Conservation (phyloP, 2,888 invertebrate species). For the Listrodromus nycthemerus region DNA sequence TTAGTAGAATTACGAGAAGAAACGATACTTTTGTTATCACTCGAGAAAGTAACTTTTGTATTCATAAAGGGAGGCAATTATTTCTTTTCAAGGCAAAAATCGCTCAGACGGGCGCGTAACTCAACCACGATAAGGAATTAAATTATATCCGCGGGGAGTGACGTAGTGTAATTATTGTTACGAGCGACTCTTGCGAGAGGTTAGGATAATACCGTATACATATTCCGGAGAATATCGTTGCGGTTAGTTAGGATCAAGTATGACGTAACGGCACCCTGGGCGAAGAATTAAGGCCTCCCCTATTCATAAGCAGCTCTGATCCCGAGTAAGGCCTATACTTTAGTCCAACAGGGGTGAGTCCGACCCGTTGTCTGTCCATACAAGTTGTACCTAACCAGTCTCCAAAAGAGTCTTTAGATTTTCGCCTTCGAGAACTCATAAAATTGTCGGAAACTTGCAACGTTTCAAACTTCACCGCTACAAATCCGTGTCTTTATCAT, state of each 20-base stretch:
- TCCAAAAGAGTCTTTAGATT: neutral
- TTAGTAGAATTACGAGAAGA: too few relatives aligned
- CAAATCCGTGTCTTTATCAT: too few relatives aligned
- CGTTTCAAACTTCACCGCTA: too few relatives aligned
- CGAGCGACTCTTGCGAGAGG: neutral
- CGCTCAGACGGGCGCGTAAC: neutral
- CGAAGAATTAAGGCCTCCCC: slow-evolving; percentile 10
- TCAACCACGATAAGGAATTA: neutral
- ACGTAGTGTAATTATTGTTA: slow-evolving; percentile 1
- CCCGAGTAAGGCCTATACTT: slow-evolving; percentile 21
- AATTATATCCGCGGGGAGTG: neutral
- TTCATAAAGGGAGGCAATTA: too few relatives aligned
- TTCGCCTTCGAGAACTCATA: neutral
- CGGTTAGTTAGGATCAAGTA: slow-evolving; percentile 21
- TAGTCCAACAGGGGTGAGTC: neutral
- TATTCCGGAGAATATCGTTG: slow-evolving; percentile 5
- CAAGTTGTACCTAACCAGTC: neutral
- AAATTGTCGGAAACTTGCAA: too few relatives aligned
- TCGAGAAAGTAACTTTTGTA: too few relatives aligned
- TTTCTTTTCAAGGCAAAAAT: neutral
- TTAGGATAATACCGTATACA: slow-evolving; percentile 7
- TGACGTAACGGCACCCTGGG: slow-evolving; percentile 36
- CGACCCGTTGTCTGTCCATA: slow-evolving; percentile 19
- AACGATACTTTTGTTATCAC: too few relatives aligned
- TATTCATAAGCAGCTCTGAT: neutral